phyloP scores from a whole-genome alignment of 1,140 invertebrate genomes.

The Drosophila lacertosa region DNA sequence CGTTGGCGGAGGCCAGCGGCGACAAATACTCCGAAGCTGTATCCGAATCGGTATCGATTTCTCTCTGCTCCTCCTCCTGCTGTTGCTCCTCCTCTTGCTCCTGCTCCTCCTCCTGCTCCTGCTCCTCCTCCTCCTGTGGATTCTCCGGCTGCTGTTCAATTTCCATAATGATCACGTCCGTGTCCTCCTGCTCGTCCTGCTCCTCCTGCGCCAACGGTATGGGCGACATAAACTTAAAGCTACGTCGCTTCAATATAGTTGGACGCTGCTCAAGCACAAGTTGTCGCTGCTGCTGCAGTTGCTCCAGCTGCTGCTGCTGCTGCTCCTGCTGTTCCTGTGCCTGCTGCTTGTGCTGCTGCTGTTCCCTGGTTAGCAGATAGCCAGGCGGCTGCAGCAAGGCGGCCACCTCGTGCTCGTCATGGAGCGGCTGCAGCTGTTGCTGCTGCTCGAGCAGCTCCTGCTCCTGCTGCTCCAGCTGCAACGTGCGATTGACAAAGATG shows the following conservation, averaged over 20 bases:
- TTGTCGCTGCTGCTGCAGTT: background rate
- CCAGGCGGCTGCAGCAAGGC: conserved; percentile 30
- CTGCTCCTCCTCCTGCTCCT: background rate
- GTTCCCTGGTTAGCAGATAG: conserved; percentile 20
- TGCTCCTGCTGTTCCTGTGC: background rate
- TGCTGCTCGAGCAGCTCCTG: background rate
- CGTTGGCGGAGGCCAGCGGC: conserved; percentile 33
- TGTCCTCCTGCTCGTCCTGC: conserved; percentile 41
- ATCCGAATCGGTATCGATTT: background rate
- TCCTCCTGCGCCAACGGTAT: conserved; percentile 27
- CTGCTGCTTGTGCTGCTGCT: no score
- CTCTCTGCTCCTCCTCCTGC: background rate
- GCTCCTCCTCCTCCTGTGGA: background rate
- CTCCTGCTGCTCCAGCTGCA: background rate
- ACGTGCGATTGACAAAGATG: conserved; percentile 11
- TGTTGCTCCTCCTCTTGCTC: background rate
- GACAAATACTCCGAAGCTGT: conserved; percentile 49
- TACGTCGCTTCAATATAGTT: conserved; percentile 35
- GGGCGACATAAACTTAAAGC: conserved; percentile 42
- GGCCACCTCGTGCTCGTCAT: background rate
- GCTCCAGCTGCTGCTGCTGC: background rate
- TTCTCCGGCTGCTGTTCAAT: conserved; percentile 24
- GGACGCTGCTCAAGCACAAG: background rate
- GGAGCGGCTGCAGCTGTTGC: background rate
- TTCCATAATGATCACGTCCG: conserved; percentile 65